Conservation (phyloP, 2,113 vertebrate species). For the Garra rufa region DNA sequence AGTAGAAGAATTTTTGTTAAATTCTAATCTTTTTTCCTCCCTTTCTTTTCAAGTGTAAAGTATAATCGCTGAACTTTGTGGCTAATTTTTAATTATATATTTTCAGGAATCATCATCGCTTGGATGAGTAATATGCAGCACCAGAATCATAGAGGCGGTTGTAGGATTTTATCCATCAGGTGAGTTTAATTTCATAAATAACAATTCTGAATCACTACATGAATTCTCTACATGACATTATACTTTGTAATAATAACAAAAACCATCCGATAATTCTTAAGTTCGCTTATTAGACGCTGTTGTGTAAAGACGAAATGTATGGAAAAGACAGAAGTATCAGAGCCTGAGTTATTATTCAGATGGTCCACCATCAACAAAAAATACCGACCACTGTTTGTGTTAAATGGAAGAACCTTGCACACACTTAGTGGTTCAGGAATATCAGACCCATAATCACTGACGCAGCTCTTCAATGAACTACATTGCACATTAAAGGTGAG, state of each 20-base stretch:
- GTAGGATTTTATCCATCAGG: background rate
- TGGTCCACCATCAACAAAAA: background rate
- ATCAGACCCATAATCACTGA: background rate
- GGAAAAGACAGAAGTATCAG: background rate
- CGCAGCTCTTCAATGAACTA: background rate
- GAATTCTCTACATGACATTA: background rate
- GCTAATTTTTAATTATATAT: background rate
- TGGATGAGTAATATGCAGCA: background rate
- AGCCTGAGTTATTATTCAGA: background rate
- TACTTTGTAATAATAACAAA: background rate
- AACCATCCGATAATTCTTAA: background rate
- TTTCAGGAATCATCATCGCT: background rate
- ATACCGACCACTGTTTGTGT: background rate
- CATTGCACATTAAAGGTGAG: background rate
- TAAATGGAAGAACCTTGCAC: background rate
- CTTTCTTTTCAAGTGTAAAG: background rate
- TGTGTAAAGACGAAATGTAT: background rate
- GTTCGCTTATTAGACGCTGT: background rate
- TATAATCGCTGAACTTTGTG: background rate
- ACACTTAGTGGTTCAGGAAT: background rate
- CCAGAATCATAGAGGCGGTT: background rate
- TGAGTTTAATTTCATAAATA: background rate
- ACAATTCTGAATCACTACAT: background rate
- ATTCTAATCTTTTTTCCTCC: background rate
- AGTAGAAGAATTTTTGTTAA: background rate